These are phyloP conservation scores for Meriones psammophilus DNA, from an alignment of 2,797 vertebrate genomes.

Conservation along the genomic window DNA sequence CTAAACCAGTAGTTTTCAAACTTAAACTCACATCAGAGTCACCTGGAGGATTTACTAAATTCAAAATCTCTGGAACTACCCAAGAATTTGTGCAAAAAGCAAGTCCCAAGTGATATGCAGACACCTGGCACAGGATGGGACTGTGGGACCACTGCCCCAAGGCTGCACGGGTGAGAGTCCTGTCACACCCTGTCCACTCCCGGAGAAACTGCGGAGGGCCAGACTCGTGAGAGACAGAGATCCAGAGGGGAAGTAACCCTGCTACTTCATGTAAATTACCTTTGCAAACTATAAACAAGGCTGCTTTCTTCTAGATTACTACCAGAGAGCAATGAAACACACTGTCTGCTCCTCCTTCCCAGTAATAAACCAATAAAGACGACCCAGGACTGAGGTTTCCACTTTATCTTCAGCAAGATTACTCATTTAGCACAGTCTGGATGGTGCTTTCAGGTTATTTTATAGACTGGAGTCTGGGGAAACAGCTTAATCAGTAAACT, in stretches of 20 bases:
- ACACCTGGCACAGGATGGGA: background rate
- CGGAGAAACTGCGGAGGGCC: background rate
- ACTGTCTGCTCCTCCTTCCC: background rate
- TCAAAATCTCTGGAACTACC: background rate
- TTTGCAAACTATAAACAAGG: background rate
- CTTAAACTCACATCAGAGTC: background rate
- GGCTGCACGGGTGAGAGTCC: background rate
- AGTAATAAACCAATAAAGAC: background rate
- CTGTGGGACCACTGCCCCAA: background rate
- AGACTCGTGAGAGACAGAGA: background rate
- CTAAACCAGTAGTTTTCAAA: background rate
- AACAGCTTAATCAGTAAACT: background rate
- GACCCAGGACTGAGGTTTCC: background rate
- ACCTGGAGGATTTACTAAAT: background rate
- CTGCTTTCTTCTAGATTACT: background rate
- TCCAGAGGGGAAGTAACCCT: background rate
- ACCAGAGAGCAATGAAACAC: background rate
- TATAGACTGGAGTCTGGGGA: background rate
- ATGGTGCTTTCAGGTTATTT: background rate
- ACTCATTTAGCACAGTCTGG: background rate
- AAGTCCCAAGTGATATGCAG: background rate
- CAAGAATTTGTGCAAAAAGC: background rate
- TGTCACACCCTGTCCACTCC: background rate
- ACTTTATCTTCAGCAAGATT: constrained; percentile 4
- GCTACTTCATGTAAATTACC: constrained; percentile 15